A percentile compares a stretch with the other conserved stretches of the same genome.
Evolutionary conservation across 2,797 vertebrate genomes (phyloP).

Genomic region (Cheirogaleus major): DNA sequence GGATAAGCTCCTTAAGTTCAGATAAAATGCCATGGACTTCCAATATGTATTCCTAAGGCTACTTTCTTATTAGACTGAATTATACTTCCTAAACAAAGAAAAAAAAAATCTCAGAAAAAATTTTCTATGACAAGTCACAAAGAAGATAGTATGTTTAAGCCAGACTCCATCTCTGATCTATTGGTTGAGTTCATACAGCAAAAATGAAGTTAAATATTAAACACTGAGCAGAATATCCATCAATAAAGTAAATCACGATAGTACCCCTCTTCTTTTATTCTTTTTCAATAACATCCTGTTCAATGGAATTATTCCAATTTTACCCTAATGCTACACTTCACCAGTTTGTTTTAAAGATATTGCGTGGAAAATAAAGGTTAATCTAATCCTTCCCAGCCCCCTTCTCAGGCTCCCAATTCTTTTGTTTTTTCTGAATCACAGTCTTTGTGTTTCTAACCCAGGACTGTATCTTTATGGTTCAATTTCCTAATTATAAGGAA

Average conservation of each 20-base stretch:
- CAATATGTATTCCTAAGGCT: conserved; percentile 15
- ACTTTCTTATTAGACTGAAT: conserved; percentile 42
- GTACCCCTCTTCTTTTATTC: not conserved
- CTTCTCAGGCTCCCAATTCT: not conserved
- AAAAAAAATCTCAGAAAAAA: not conserved
- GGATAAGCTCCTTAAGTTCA: conserved; percentile 9
- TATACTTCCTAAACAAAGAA: not conserved
- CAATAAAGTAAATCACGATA: not conserved
- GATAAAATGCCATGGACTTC: not conserved
- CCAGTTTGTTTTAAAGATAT: not conserved
- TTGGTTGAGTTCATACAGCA: not conserved
- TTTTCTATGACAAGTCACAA: not conserved
- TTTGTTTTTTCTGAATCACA: not conserved
- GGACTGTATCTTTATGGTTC: conserved; percentile 13
- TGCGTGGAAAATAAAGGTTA: conserved; percentile 21
- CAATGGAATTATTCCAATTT: not conserved
- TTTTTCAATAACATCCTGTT: not conserved
- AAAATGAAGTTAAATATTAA: conserved; percentile 14
- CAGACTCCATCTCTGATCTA: not conserved
- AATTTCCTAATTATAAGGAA: conserved; percentile 21
- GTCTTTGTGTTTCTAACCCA: conserved; percentile 1
- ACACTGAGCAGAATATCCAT: not conserved
- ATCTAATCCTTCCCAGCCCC: not conserved
- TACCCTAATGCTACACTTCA: not conserved
- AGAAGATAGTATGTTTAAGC: conserved; percentile 6